Conservation (phyloP, 2,888 invertebrate genomes). For the Tachystola acroxantha region DNA sequence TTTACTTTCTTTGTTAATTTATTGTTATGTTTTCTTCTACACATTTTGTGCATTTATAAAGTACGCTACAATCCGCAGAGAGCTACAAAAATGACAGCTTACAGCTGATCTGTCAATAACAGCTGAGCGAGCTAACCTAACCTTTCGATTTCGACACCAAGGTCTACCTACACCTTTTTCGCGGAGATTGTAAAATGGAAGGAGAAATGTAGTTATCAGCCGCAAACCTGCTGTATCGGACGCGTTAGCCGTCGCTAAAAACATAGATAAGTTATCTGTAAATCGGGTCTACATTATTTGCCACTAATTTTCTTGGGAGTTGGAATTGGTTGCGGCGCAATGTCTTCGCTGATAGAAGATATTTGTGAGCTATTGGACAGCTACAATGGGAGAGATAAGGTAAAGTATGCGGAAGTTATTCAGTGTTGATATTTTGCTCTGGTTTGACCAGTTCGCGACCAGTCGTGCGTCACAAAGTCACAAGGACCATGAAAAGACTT, state of each 20-base stretch:
- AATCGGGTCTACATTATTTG: conserved; percentile 5
- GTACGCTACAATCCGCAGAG: no score
- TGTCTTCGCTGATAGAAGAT: conserved; percentile 69
- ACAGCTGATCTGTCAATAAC: conserved; percentile 55
- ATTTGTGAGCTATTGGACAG: conserved; percentile 86
- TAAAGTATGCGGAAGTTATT: conserved; percentile 61
- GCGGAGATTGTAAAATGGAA: conserved; percentile 26
- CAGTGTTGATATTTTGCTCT: conserved; percentile 42
- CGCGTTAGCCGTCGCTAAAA: conserved; percentile 18
- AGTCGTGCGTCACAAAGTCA: no score
- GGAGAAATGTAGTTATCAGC: conserved; percentile 7
- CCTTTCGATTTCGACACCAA: conserved; percentile 38
- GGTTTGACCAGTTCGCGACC: conserved; percentile 34
- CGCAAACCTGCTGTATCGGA: conserved; percentile 33
- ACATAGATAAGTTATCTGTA: conserved; percentile 21
- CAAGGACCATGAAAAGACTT: no score
- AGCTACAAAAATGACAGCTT: no score
- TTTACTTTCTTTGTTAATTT: no score
- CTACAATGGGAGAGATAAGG: conserved; percentile 92
- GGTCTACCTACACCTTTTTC: conserved; percentile 24
- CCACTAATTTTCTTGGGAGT: not conserved
- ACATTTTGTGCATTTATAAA: no score
- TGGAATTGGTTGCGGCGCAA: conserved; percentile 19
- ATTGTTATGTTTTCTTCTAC: no score
- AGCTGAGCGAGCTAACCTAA: conserved; percentile 46